A percentile compares a stretch with the other conserved stretches of the same genome.
Conservation (phyloP, 2,113 vertebrate genomes). For the Oxygymnocypris stewartii region DNA sequence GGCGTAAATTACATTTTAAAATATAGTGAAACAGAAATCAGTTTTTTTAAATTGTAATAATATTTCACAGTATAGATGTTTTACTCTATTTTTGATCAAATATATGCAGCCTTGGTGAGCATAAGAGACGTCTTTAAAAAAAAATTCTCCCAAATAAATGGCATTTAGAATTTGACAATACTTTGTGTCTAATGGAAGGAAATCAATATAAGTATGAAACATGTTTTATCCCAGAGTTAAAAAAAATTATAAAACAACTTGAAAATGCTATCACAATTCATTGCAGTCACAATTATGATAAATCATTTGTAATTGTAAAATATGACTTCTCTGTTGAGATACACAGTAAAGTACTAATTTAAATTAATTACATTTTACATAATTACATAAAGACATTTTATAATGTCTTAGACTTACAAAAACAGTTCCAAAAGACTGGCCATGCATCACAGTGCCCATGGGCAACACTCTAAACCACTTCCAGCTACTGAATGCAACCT, state of each 20-base stretch:
- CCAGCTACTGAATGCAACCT: constrained; percentile 30
- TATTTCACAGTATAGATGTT: neutral
- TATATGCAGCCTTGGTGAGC: neutral
- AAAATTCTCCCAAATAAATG: neutral
- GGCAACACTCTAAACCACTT: constrained; percentile 25
- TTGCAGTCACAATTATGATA: too few relatives aligned
- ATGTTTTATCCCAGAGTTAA: neutral
- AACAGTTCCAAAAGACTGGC: constrained; percentile 18
- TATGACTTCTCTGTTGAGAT: neutral
- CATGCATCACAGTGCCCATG: constrained; percentile 24
- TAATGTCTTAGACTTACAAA: neutral
- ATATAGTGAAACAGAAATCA: neutral
- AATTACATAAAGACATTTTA: neutral
- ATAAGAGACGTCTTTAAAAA: too few relatives aligned
- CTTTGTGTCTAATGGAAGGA: neutral
- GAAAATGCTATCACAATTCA: too few relatives aligned
- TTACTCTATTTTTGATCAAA: neutral
- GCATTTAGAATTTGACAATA: neutral
- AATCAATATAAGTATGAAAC: neutral
- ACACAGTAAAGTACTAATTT: neutral
- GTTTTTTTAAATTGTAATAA: neutral
- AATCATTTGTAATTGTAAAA: neutral
- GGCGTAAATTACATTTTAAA: neutral
- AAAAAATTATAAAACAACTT: too few relatives aligned
- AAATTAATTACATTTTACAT: neutral